Percentiles rank a stretch among this genome's conserved stretches.
These are phyloP conservation scores for Mechanitis messenoides DNA, from an alignment of 2,888 invertebrate genomes.

Conservation along the genomic window DNA sequence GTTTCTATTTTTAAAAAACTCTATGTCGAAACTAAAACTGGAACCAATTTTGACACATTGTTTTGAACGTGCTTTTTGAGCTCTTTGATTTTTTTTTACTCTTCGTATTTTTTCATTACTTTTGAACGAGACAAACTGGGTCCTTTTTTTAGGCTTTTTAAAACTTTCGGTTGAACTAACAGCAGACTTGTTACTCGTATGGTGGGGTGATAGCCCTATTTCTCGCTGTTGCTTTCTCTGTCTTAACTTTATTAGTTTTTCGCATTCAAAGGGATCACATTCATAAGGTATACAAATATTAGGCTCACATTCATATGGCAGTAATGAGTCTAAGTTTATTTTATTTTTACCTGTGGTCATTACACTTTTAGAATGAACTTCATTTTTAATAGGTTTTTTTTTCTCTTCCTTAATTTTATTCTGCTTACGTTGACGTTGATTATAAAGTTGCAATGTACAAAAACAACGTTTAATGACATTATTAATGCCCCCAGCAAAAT, in stretches of 20 bases:
- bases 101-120: conserved; percentile 7
- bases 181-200: conserved; percentile 25
- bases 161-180: conserved; percentile 26
- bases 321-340: conserved; percentile 16
- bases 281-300: conserved; percentile 40
- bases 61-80: neutral
- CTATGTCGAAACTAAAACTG: conserved; percentile 31
- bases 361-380: conserved; percentile 17
- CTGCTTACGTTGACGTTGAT: neutral
- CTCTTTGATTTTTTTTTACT: neutral
- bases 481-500: conserved; percentile 14
- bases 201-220: conserved; percentile 20
- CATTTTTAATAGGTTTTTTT: conserved; percentile 11
- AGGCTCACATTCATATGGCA: conserved; percentile 44
- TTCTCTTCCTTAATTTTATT: neutral
- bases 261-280: conserved; percentile 41
- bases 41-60: conserved; percentile 32
- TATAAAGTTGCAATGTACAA: conserved; percentile 17
- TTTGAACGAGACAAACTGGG: conserved; percentile 20
- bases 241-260: conserved; percentile 37
- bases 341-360: conserved; percentile 23
- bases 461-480: conserved; percentile 22
- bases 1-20: conserved; percentile 31
- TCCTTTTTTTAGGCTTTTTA: conserved; percentile 24
- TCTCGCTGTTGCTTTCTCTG: conserved; percentile 27